A percentile compares a stretch with the other conserved stretches of the same genome.
Evolutionary conservation across 2,113 vertebrate genomes (phyloP).

Genomic region (Nansenia antarctica): DNA sequence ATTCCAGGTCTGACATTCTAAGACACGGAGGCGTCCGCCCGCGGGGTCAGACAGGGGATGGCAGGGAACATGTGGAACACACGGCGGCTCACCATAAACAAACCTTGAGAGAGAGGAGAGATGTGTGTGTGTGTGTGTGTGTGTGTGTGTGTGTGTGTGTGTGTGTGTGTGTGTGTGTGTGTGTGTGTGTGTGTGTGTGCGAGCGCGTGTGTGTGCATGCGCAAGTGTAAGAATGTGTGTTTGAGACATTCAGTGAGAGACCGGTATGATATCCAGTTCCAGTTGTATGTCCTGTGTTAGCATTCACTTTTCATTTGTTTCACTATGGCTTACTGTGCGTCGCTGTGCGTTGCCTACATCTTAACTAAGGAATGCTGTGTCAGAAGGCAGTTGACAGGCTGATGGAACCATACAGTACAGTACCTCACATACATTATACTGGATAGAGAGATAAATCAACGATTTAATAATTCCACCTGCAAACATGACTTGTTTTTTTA

Average conservation of each 20-base stretch:
- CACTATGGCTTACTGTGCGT: not conserved
- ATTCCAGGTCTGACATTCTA: constrained; percentile 17
- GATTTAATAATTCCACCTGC: constrained; percentile 34
- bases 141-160: not conserved
- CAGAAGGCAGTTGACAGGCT: not conserved
- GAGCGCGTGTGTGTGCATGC: not conserved
- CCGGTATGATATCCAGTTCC: not conserved
- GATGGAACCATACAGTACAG: not conserved
- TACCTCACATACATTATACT: no score
- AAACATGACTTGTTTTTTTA: no score
- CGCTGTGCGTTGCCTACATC: not conserved
- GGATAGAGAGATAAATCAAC: not conserved
- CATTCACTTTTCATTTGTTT: not conserved
- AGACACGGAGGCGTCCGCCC: constrained; percentile 2
- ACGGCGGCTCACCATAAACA: not conserved
- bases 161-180: not conserved
- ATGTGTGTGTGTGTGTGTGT: not conserved
- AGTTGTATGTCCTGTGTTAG: not conserved
- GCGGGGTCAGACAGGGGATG: not conserved
- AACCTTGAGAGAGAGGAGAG: not conserved
- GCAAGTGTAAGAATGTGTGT: not conserved
- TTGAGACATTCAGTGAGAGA: not conserved
- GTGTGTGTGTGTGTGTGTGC: not conserved
- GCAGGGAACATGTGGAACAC: not conserved
- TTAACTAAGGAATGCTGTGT: not conserved